Evolutionary conservation across 1,140 invertebrate species (phyloP), one percentile per base, ranked within the genome.

Genomic region (Macrostomum lignano): DNA sequence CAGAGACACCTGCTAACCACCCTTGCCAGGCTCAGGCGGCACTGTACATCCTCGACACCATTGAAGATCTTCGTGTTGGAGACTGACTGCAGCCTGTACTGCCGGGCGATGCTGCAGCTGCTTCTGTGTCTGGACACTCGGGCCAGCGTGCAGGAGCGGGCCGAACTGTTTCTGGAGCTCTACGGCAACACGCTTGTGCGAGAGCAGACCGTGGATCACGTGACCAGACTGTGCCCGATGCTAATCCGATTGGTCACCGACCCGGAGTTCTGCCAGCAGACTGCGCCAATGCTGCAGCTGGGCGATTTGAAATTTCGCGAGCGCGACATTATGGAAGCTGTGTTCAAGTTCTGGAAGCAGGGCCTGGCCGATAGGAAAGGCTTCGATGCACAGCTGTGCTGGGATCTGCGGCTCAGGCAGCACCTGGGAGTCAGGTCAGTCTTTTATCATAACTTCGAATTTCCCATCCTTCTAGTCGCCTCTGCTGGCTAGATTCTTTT

Each of bases 141-240:
- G n/a, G n/a, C n/a, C n/a, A n/a, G n/a, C n/a, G n/a, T n/a, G n/a
- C n/a, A n/a, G n/a, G n/a, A n/a, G n/a, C n/a, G n/a, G n/a, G n/a
- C 65, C 0, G 65, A 70, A 43, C 54, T 72, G 7, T 73, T 72
- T 42, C 63, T 76, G 46, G 73, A 78, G 55, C 45, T 74, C 0
- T 74, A 67, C 48, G 76, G 74, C 0, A 81, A 81, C 45, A 60
- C 68, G 0, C 48, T 78, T 9, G 49, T 81, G 2, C 62, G 74
- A 39, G 66, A 73, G 15, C 63, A 66, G 9, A 71, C 73, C 0
- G 66, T 67, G n/a, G 67, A 71, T 39, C 77, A 72, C 53, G 46
- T 81, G 26, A 58, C 64, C 21, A 63, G 66, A 29, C 67, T 68
- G 46, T 55, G 67, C n/a, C 47, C 40, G 36, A 41, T 47, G 25